Percentiles rank a stretch among this genome's conserved stretches.
Conservation (phyloP, 2,888 invertebrate species). For the Euplexia lucipara region DNA sequence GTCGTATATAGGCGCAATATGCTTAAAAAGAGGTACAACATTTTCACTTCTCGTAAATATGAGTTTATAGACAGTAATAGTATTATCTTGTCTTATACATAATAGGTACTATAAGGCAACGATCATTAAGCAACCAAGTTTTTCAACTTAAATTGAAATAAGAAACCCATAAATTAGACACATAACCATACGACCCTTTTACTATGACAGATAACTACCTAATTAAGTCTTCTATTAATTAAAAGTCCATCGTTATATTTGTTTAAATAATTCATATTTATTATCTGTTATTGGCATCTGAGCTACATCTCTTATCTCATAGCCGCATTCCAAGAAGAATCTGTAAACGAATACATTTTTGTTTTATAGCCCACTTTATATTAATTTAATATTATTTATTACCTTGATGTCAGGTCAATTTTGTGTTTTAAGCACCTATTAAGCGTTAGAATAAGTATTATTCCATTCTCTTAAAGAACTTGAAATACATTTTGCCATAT, state of each 20-base stretch:
- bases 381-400: constrained; percentile 64
- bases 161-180: constrained; percentile 46
- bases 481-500: constrained; percentile 47
- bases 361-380: constrained; percentile 64
- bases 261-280: constrained; percentile 67
- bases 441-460: constrained; percentile 37
- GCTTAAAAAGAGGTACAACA: too few species aligned
- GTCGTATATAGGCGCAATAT: too few species aligned
- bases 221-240: constrained; percentile 70
- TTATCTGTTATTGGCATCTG: constrained; percentile 53
- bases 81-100: too few species aligned
- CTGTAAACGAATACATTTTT: constrained; percentile 53
- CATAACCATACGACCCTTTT: constrained; percentile 19
- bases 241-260: constrained; percentile 61
- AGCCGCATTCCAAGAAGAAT: constrained; percentile 60
- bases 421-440: constrained; percentile 51
- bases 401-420: constrained; percentile 37
- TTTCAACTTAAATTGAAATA: constrained; percentile 22
- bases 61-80: too few species aligned
- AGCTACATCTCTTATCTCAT: constrained; percentile 59
- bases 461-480: constrained; percentile 40
- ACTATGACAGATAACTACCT: constrained; percentile 51
- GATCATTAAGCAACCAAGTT: constrained; percentile 11
- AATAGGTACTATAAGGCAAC: too few species aligned
- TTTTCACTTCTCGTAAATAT: too few species aligned